Evolutionary conservation across 2,113 vertebrate genomes (phyloP).

Genomic region (Semicossyphus pulcher): DNA sequence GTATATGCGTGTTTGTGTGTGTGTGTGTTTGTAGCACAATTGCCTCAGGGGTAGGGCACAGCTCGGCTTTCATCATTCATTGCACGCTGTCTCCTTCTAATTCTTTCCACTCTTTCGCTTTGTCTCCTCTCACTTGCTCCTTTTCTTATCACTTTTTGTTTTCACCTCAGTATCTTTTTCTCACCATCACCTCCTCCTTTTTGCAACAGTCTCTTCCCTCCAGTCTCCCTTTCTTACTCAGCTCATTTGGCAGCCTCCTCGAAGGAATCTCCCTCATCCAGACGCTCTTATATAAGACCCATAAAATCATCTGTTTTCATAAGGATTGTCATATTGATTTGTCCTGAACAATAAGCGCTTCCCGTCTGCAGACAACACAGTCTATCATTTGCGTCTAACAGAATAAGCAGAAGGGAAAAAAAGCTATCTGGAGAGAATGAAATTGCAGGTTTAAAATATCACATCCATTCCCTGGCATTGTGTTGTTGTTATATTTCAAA

Average conservation of each 20-base stretch:
- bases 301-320: slow-evolving; percentile 6
- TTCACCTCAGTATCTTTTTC: background rate
- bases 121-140: background rate
- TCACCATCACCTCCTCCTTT: background rate
- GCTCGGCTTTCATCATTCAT: slow-evolving; percentile 37
- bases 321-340: slow-evolving; percentile 23
- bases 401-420: background rate
- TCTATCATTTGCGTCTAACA: background rate
- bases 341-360: background rate
- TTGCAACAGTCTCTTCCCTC: background rate
- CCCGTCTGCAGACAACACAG: slow-evolving; percentile 7
- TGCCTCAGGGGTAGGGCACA: slow-evolving; percentile 24
- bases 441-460: background rate
- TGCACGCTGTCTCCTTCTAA: background rate
- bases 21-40: slow-evolving; percentile 14
- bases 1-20: background rate
- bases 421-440: background rate
- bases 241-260: slow-evolving; percentile 10
- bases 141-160: background rate
- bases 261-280: background rate
- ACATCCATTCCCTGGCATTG: background rate
- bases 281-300: background rate
- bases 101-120: background rate
- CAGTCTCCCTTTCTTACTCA: background rate
- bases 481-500: background rate